These are phyloP conservation scores for Paguma larvata DNA, from an alignment of 2,797 vertebrate species.

Conservation along the genomic window DNA sequence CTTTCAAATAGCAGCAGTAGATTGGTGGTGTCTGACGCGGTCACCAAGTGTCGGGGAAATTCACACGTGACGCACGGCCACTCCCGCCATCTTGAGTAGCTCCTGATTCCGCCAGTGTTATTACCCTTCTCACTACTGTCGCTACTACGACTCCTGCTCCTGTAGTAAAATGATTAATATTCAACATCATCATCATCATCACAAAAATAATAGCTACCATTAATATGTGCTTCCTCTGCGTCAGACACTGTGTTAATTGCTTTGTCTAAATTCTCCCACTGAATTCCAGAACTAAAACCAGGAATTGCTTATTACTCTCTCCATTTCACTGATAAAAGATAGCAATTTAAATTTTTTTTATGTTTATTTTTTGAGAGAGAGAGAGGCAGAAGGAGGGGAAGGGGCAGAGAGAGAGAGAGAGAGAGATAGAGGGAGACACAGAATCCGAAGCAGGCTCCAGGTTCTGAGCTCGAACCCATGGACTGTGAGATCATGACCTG, in stretches of 20 bases:
- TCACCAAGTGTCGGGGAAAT: background rate
- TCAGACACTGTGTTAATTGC: background rate
- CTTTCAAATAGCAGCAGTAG: background rate
- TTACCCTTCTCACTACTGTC: background rate
- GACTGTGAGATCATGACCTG: no score
- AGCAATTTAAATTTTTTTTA: background rate
- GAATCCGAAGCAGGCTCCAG: no score
- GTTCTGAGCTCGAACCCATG: no score
- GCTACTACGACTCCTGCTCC: background rate
- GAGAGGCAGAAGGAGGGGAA: no score
- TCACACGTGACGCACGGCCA: background rate
- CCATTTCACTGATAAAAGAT: background rate
- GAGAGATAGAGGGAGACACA: no score
- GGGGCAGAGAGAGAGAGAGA: no score
- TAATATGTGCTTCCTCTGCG: background rate
- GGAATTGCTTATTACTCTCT: background rate
- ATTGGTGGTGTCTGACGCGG: background rate
- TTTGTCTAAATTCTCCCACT: background rate
- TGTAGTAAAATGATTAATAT: constrained; percentile 3
- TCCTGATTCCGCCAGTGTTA: background rate
- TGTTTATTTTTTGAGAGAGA: no score
- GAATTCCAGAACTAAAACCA: constrained; percentile 3
- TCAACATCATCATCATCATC: background rate
- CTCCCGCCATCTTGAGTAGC: background rate
- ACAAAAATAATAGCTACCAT: constrained; percentile 53